phyloP scores from a whole-genome alignment of 2,888 invertebrate species.

The Ophion obscuratus region DNA sequence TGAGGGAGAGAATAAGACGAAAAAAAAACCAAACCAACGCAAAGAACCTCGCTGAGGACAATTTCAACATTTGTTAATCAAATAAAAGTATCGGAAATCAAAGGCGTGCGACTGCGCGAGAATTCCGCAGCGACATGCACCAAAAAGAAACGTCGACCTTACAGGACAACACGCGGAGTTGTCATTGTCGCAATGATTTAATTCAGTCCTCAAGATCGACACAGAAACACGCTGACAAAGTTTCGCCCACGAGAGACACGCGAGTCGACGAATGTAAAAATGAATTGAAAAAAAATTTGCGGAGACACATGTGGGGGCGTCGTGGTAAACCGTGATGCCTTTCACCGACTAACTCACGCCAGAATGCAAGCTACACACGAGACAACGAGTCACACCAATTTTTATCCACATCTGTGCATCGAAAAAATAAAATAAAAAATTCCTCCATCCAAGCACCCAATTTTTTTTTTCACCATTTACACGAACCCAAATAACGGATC shows the following conservation, averaged over 20 bases:
- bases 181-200: slow-evolving; percentile 14
- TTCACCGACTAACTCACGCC: slow-evolving; percentile 7
- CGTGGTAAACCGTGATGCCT: slow-evolving; percentile 7
- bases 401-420: neutral
- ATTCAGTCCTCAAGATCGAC: neutral
- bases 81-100: neutral
- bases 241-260: slow-evolving; percentile 19
- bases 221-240: neutral
- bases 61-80: neutral
- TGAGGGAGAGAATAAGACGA: too few relatives aligned
- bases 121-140: neutral
- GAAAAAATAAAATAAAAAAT: neutral
- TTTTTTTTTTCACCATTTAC: slow-evolving; percentile 22
- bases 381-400: neutral
- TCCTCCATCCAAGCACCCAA: neutral
- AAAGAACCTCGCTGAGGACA: neutral
- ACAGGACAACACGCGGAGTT: neutral
- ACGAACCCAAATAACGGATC: slow-evolving; percentile 26
- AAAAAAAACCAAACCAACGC: too few relatives aligned
- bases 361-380: neutral
- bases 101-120: neutral
- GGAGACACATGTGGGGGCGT: slow-evolving; percentile 7
- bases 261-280: neutral
- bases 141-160: neutral
- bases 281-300: neutral